Evolutionary conservation across 2,797 vertebrate genomes (phyloP), one percentile per base, ranked within the genome.

Genomic region (Myiotriccus ornatus): DNA sequence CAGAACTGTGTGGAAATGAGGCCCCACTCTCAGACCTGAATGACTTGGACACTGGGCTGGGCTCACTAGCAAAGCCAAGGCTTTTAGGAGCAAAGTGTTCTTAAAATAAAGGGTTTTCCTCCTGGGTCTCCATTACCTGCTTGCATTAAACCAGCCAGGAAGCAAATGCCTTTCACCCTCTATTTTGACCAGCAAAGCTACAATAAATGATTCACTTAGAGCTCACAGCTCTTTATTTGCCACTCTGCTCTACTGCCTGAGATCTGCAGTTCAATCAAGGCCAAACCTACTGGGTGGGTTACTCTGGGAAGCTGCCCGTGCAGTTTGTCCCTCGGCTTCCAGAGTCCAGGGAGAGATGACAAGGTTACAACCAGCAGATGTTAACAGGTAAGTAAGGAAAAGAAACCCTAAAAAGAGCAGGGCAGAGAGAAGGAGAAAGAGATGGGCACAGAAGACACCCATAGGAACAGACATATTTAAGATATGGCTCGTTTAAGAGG

Each of bases 1-100:
- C 91, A 97, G 84, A 96, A 97, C 89, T 94, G 95, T 52, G 93
- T 95, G 94, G 95, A 98, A 97, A 97, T 75, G 94, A 95, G 96
- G 96, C 88, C 91, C 95, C 87, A 35, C 94, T 97, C 95, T 91
- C 95, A 93, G 69, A 93, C 91, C 91, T 95, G 93, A 74, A 64
- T 19, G 74, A 76, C 84, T 94, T 95, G 59, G 96, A 89, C 82
- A 86, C 35, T 27, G 6, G 44, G 50, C 63, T 34, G 28, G 64
- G 77, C 75, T 25, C 10, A 32, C 63, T 19, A 84, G 91, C 47
- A 81, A 96, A 96, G 94, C 37, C 77, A 86, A 59, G 1, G 50
- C 57, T 87, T 84, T 94, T 32, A 81, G 70, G 84, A 93, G 52
- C 55, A 67, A 90, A 63, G 50, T 14, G 65, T 35, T 49, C 53